Evolutionary conservation across 2,113 vertebrate species (phyloP), one percentile per base, ranked within the genome.

Genomic region (Montifringilla adamsi): DNA sequence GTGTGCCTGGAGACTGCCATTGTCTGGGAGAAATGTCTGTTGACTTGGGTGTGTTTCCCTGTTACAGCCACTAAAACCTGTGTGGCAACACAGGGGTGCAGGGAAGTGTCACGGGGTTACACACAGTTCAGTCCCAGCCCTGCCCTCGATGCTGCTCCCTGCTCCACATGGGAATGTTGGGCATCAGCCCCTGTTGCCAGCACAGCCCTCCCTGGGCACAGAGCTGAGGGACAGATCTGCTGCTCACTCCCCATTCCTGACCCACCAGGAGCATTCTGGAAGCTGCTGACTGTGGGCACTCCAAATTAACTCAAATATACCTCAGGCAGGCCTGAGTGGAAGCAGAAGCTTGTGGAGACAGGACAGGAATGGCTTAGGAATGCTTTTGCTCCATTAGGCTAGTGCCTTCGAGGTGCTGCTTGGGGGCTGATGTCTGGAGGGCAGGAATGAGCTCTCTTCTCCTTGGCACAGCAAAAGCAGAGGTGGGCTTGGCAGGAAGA

Each of bases 11-110:
- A 47, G 19, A 28, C 77, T 80, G 70, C 67, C 84, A 39, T 27
- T 2, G 0, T 44, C 73, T 68, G 66, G 46, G 49, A 81, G 78
- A 69, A 64, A 80, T 12, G 77, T 84, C 75, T 93, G 83, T 64
- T 80, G 60, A 84, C 72, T 59, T 81, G 91, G 92, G 93, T 64
- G 96, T 91, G 93, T 79, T 77, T 73, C 74, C 20, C 30, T 68
- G 41, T 37, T 70, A 64, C n/a, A 64, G 56, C 64, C 27, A 5
- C 50, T 82, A n/a, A 93, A 84, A 80, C 33, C 5, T 1, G 31
- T 62, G 63, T 63, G 69, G 92, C 84, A 93, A 43, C 43, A 35
- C 33, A 81, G 35, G 21, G n/a, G 77, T 87, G 75, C 81, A 94
- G 87, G 73, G 62, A 78, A 7, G 44, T 87, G 67, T 81, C 94